These are phyloP conservation scores for Galleria mellonella DNA, from an alignment of 1,140 invertebrate genomes.

Conservation along the genomic window DNA sequence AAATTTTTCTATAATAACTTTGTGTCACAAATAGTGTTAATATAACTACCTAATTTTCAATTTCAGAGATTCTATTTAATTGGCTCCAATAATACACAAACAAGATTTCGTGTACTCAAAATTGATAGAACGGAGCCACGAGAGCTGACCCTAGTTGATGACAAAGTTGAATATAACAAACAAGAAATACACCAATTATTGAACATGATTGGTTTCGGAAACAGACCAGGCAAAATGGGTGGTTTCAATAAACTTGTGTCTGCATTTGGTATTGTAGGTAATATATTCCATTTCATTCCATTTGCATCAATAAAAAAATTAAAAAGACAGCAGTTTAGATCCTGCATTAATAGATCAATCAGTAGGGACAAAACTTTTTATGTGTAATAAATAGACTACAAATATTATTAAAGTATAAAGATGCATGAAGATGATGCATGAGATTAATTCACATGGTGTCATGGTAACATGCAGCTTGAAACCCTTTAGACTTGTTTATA, in stretches of 20 bases:
- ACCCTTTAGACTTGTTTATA: too few relatives aligned
- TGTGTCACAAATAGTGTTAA: too few relatives aligned
- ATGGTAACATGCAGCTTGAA: too few relatives aligned
- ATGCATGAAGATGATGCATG: too few relatives aligned
- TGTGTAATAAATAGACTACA: too few relatives aligned
- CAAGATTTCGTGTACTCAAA: constrained; percentile 92
- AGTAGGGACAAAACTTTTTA: too few relatives aligned
- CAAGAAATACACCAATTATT: constrained; percentile 90
- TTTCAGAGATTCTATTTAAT: constrained; percentile 92
- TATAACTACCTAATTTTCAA: constrained; percentile 1
- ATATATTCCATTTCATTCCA: constrained; percentile 6
- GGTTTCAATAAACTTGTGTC: constrained; percentile 87
- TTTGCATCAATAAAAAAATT: too few relatives aligned
- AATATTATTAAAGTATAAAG: too few relatives aligned
- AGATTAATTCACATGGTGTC: too few relatives aligned
- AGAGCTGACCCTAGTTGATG: constrained; percentile 89
- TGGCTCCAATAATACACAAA: constrained; percentile 95
- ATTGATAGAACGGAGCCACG: constrained; percentile 92
- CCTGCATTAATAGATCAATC: too few relatives aligned
- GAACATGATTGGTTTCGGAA: constrained; percentile 89
- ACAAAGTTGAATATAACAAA: constrained; percentile 92
- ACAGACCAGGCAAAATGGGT: constrained; percentile 76
- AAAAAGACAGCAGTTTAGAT: too few relatives aligned
- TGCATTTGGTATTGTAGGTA: constrained; percentile 94
- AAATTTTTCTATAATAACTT: too few relatives aligned